A percentile compares a stretch with the other conserved stretches of the same genome.
Evolutionary conservation across 1,140 invertebrate genomes (phyloP).

Genomic region (Proctacanthus coquilletti): DNA sequence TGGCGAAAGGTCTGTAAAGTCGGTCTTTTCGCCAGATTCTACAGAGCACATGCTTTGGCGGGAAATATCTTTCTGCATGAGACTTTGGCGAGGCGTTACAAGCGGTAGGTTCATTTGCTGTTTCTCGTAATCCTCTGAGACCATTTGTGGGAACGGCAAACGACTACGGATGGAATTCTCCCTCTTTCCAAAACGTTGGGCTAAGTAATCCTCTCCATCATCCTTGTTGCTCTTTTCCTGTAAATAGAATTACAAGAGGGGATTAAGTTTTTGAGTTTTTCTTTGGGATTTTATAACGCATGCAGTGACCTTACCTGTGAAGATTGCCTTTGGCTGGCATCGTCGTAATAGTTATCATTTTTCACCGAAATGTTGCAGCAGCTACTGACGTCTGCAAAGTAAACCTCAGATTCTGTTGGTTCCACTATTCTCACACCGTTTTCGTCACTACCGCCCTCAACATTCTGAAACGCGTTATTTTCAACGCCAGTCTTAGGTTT

Average conservation of each 20-base stretch:
- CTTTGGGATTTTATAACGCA: no score
- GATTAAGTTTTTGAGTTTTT: no score
- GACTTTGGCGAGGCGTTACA: conserved; percentile 18
- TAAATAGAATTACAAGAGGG: no score
- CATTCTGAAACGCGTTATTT: conserved; percentile 20
- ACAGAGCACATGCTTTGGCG: conserved; percentile 34
- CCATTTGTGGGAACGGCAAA: conserved; percentile 37
- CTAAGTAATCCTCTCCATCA: conserved; percentile 38
- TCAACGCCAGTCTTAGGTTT: conserved; percentile 15
- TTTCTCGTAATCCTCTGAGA: conserved; percentile 20
- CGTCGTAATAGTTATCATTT: conserved; percentile 34
- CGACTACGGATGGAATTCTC: conserved; percentile 40
- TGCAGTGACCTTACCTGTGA: no score
- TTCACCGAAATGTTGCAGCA: conserved; percentile 60
- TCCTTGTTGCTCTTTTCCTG: conserved; percentile 8
- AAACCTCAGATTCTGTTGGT: conserved; percentile 58
- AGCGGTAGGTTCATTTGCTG: conserved; percentile 12
- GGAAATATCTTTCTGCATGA: conserved; percentile 34
- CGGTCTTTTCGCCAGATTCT: conserved; percentile 29
- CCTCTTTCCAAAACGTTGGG: conserved; percentile 34
- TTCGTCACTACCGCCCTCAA: conserved; percentile 8
- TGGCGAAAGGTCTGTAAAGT: conserved; percentile 28
- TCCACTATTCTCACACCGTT: conserved; percentile 18
- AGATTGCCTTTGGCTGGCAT: conserved; percentile 15
- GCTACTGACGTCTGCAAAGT: conserved; percentile 74